Conservation (phyloP, 2,797 vertebrate genomes). For the Choloepus didactylus region DNA sequence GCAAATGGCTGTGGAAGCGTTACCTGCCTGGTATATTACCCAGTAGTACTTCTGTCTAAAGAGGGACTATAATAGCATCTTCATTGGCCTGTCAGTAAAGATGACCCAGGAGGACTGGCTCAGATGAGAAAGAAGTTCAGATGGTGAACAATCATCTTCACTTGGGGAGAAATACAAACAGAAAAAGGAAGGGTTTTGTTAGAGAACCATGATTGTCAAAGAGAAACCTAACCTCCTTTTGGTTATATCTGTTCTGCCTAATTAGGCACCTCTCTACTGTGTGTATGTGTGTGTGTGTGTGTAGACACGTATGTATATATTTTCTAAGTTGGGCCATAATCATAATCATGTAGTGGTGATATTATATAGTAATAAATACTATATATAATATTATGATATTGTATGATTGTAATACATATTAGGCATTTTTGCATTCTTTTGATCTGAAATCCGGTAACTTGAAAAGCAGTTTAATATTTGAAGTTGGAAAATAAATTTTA, state of each 20-base stretch:
- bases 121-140: not conserved
- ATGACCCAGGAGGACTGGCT: not conserved
- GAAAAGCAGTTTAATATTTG: constrained; percentile 44
- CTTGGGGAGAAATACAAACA: not conserved
- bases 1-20: too few relatives aligned
- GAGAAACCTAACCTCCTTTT: not conserved
- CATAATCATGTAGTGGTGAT: not conserved
- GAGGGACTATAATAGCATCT: not conserved
- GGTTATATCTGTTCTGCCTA: not conserved
- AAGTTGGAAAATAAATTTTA: constrained; percentile 61
- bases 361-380: not conserved
- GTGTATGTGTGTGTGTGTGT: not conserved
- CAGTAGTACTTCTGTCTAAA: not conserved
- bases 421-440: not conserved
- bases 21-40: not conserved
- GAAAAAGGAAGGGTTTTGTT: not conserved
- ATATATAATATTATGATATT: not conserved
- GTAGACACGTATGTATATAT: not conserved
- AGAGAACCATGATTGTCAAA: not conserved
- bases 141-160: not conserved
- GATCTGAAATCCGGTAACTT: constrained; percentile 17
- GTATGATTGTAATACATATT: not conserved
- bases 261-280: not conserved
- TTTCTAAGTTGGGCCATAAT: constrained; percentile 2
- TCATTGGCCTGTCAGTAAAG: not conserved